phyloP scores from a whole-genome alignment of 2,797 vertebrate genomes.

The Hephaestus fuliginosus region DNA sequence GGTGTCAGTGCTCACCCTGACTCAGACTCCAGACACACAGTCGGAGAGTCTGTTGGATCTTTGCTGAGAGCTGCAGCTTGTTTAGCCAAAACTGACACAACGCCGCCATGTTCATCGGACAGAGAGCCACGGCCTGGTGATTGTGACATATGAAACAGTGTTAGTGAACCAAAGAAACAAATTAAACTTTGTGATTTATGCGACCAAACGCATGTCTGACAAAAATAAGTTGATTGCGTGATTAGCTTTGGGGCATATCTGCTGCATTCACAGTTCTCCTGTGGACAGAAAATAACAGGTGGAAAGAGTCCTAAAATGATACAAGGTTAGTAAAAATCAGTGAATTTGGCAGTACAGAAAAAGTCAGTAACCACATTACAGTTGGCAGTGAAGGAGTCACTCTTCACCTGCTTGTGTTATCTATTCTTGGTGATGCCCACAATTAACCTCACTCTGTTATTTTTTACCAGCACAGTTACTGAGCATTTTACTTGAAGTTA shows the following conservation, averaged over 20 bases:
- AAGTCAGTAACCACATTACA: background rate
- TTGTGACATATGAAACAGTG: background rate
- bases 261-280: background rate
- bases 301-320: background rate
- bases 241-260: background rate
- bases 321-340: background rate
- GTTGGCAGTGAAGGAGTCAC: background rate
- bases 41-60: constrained; percentile 93
- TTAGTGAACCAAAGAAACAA: background rate
- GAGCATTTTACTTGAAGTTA: background rate
- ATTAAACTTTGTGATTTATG: background rate
- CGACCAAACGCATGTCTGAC: background rate
- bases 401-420: background rate
- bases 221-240: background rate
- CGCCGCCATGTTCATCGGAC: constrained; percentile 94
- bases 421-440: background rate
- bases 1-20: constrained; percentile 87
- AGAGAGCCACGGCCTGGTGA: constrained; percentile 92
- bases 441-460: constrained; percentile 4
- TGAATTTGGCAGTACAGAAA: background rate
- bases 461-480: constrained; percentile 7
- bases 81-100: constrained; percentile 94
- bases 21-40: constrained; percentile 96
- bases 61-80: constrained; percentile 92
- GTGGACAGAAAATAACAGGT: background rate